These are phyloP conservation scores for Meliscaeva auricollis DNA, from an alignment of 2,888 invertebrate genomes.

Conservation along the genomic window DNA sequence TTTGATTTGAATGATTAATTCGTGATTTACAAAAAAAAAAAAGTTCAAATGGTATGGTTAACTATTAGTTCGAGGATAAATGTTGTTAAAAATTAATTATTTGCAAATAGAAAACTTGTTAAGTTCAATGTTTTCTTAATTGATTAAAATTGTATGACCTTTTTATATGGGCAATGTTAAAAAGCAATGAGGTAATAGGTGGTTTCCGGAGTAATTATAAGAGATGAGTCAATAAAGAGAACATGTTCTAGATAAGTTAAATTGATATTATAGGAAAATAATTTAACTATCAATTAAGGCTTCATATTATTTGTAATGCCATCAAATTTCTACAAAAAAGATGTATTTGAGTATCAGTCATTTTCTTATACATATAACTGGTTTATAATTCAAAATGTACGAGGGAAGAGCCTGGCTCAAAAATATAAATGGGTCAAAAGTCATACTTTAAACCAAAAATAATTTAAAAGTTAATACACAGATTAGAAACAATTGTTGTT, in stretches of 20 bases:
- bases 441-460: no score
- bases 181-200: not conserved
- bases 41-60: no score
- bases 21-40: not conserved
- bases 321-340: no score
- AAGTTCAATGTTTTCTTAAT: not conserved
- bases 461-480: no score
- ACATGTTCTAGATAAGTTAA: not conserved
- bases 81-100: not conserved
- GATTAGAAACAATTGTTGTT: no score
- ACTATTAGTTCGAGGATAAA: not conserved
- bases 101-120: not conserved
- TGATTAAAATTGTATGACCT: not conserved
- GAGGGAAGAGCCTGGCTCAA: no score
- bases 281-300: no score
- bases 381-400: no score
- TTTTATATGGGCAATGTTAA: not conserved
- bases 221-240: not conserved
- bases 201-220: not conserved
- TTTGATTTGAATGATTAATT: slow-evolving; percentile 30
- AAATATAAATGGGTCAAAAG: no score
- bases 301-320: no score
- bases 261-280: not conserved
- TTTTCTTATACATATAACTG: no score
- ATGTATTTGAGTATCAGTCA: no score